phyloP scores from a whole-genome alignment of 1,140 invertebrate genomes.

The Sminthurinus signatus region DNA sequence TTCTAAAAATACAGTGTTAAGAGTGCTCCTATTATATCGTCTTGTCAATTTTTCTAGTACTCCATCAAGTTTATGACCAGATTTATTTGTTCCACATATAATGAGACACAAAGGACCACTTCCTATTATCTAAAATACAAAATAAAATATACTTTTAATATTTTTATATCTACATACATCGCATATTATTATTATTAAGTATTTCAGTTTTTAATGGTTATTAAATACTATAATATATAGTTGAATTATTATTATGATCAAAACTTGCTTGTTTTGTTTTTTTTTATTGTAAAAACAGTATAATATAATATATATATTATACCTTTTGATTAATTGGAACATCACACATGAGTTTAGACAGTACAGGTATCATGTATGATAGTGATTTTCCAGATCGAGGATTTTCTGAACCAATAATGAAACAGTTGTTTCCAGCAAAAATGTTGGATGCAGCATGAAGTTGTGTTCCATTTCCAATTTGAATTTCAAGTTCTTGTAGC shows the following conservation, averaged over 20 bases:
- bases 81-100: background rate
- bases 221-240: too few species aligned
- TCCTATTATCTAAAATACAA: background rate
- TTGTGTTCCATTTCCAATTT: constrained; percentile 1
- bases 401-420: background rate
- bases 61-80: background rate
- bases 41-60: too few species aligned
- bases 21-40: too few species aligned
- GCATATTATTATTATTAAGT: too few species aligned
- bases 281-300: too few species aligned
- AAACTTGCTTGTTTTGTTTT: too few species aligned
- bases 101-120: background rate
- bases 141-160: background rate
- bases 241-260: too few species aligned
- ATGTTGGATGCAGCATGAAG: background rate
- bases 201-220: too few species aligned
- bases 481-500: background rate
- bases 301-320: too few species aligned
- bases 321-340: too few species aligned
- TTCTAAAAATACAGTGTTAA: too few species aligned
- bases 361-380: constrained; percentile 3
- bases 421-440: constrained; percentile 4
- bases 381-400: background rate
- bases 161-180: too few species aligned
- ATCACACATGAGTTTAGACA: background rate